Evolutionary conservation across 2,888 invertebrate genomes (phyloP).

Genomic region (Ectemnius continuus): DNA sequence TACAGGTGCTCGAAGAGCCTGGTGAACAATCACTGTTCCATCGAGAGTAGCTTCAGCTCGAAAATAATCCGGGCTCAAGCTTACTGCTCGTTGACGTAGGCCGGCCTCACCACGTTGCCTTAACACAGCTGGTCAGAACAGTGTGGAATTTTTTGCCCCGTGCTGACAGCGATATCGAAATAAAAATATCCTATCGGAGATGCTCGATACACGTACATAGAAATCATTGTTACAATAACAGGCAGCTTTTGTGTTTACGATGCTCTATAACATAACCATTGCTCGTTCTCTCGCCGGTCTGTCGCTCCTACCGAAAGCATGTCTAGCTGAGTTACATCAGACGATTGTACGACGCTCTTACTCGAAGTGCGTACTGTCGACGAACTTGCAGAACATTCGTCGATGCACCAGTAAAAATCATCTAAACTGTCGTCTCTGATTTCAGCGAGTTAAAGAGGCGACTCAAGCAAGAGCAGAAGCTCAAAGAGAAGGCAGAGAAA

Average conservation of each 20-base stretch:
- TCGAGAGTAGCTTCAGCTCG: background rate
- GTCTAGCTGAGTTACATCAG: conserved; percentile 61
- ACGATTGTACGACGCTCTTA: conserved; percentile 57
- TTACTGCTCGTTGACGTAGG: conserved; percentile 4
- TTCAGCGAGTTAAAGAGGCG: conserved; percentile 95
- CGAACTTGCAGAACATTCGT: background rate
- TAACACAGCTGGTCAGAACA: conserved; percentile 7
- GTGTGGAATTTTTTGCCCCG: conserved; percentile 1
- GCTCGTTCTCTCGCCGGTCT: conserved; percentile 32
- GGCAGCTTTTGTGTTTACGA: conserved; percentile 31
- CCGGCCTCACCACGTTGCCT: conserved; percentile 27
- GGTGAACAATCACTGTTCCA: background rate
- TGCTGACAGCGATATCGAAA: conserved; percentile 20
- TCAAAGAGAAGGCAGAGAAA: conserved; percentile 93
- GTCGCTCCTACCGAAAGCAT: conserved; percentile 44
- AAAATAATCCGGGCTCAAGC: conserved; percentile 27
- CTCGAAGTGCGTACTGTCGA: conserved; percentile 68
- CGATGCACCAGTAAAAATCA: background rate
- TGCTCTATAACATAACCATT: conserved; percentile 64
- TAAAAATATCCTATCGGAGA: conserved; percentile 3
- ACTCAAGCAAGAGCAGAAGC: conserved; percentile 94
- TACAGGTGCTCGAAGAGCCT: background rate
- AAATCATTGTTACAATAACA: conserved; percentile 11
- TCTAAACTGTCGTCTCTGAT: conserved; percentile 11
- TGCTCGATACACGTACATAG: conserved; percentile 13